Conservation (phyloP, 30 jellyfish, hydroid and myxozoan species). For the Turritopsis dohrnii region DNA sequence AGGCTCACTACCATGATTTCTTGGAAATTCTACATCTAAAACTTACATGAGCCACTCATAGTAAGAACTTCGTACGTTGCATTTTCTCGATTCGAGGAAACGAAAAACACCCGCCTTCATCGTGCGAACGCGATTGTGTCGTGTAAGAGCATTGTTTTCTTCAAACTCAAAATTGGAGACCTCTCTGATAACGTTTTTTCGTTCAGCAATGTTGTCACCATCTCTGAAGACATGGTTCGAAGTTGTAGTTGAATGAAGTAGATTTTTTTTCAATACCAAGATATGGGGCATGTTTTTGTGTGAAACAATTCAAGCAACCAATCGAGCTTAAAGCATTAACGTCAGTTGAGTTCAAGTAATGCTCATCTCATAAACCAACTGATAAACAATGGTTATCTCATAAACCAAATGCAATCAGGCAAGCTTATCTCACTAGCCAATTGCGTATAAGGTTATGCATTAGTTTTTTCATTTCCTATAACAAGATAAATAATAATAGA, state of each 20-base stretch:
- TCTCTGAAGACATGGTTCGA: background rate
- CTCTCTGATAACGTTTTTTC: background rate
- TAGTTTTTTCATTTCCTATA: too few species aligned
- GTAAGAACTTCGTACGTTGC: background rate
- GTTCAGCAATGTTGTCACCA: background rate
- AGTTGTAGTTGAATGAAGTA: background rate
- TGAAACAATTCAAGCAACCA: too few species aligned
- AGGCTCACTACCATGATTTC: background rate
- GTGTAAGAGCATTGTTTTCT: background rate
- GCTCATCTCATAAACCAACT: too few species aligned
- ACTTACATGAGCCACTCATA: slow-evolving; percentile 10
- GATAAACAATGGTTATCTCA: too few species aligned
- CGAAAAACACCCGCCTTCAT: slow-evolving; percentile 1
- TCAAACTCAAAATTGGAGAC: background rate
- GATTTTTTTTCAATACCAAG: background rate
- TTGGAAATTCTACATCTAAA: background rate
- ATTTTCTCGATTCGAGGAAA: slow-evolving; percentile 1
- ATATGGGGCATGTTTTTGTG: background rate
- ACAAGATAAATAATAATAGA: too few species aligned
- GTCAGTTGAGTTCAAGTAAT: too few species aligned
- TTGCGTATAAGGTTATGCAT: too few species aligned
- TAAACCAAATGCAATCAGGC: too few species aligned
- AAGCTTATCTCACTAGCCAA: too few species aligned
- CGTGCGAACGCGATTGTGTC: background rate
- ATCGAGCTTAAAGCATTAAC: too few species aligned